Conservation (phyloP, 2,113 vertebrate genomes). For the Panurus biarmicus region DNA sequence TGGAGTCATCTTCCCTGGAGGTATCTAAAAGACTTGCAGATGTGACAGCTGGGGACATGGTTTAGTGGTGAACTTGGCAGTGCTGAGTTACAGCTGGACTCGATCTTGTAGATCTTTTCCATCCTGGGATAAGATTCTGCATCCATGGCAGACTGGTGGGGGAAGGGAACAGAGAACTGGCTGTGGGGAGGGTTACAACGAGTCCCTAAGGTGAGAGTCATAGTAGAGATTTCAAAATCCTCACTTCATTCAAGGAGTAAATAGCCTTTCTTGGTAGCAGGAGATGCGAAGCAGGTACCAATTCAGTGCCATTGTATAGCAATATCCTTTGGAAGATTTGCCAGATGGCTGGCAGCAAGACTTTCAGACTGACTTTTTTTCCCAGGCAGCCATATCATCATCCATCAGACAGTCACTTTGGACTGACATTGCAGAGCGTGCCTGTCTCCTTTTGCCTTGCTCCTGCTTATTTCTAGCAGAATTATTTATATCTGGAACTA, state of each 20-base stretch:
- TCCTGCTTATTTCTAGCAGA: conserved; percentile 55
- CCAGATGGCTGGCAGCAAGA: conserved; percentile 34
- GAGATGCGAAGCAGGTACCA: not conserved
- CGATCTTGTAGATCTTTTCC: not conserved
- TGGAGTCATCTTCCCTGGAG: not conserved
- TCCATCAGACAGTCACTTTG: conserved; percentile 46
- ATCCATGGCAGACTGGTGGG: not conserved
- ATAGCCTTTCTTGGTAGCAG: not conserved
- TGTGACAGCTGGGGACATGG: not conserved
- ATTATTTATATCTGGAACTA: conserved; percentile 49
- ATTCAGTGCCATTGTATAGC: not conserved
- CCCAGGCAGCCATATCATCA: not conserved
- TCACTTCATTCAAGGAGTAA: not conserved
- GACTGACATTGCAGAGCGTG: conserved; percentile 14
- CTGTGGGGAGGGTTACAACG: not conserved
- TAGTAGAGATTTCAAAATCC: not conserved
- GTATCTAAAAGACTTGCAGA: not conserved
- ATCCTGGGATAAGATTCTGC: not conserved
- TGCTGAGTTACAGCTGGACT: not conserved
- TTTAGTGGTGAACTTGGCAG: not conserved
- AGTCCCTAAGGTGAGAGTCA: not conserved
- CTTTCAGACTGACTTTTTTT: conserved; percentile 3
- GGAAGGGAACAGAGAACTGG: not conserved
- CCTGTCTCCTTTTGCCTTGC: conserved; percentile 28
- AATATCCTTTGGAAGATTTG: conserved; percentile 8